A percentile compares a stretch with the other conserved stretches of the same genome.
phyloP scores from a whole-genome alignment of 1,140 invertebrate species.

The Planococcus citri region DNA sequence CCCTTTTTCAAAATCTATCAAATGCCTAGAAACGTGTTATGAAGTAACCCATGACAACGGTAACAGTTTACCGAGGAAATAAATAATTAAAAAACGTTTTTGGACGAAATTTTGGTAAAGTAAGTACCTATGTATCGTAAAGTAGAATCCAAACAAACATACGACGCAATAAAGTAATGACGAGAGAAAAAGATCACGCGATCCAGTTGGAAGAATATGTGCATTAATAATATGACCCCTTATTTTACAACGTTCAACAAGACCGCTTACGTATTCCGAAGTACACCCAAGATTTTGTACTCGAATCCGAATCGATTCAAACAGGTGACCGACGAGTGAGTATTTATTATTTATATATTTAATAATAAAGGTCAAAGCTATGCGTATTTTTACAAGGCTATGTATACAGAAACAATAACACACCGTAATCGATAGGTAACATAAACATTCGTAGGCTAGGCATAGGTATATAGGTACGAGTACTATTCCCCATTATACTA shows the following conservation, averaged over 20 bases:
- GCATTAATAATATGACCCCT: constrained; percentile 9
- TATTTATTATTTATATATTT: neutral
- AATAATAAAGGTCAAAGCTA: neutral
- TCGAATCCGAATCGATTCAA: constrained; percentile 7
- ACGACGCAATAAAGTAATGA: neutral
- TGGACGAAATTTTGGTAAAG: too few relatives aligned
- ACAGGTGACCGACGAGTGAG: constrained; percentile 1
- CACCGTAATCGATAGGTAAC: neutral
- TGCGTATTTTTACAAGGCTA: neutral
- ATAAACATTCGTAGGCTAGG: neutral
- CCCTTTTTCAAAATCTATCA: neutral
- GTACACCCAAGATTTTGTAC: constrained; percentile 8
- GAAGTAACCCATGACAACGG: neutral
- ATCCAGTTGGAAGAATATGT: neutral
- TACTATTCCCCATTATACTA: too few relatives aligned
- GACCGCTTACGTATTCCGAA: constrained; percentile 10
- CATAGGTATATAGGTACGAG: too few relatives aligned
- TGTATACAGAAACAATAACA: neutral
- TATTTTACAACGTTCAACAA: constrained; percentile 9
- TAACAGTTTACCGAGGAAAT: neutral
- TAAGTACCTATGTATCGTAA: too few relatives aligned
- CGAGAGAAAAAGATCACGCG: neutral
- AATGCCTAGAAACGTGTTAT: neutral
- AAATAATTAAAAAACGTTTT: neutral
- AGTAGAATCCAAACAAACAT: neutral